Percentiles rank a stretch among this genome's conserved stretches.
Conservation (phyloP, 1,140 invertebrate species). For the Drepana arcuata region DNA sequence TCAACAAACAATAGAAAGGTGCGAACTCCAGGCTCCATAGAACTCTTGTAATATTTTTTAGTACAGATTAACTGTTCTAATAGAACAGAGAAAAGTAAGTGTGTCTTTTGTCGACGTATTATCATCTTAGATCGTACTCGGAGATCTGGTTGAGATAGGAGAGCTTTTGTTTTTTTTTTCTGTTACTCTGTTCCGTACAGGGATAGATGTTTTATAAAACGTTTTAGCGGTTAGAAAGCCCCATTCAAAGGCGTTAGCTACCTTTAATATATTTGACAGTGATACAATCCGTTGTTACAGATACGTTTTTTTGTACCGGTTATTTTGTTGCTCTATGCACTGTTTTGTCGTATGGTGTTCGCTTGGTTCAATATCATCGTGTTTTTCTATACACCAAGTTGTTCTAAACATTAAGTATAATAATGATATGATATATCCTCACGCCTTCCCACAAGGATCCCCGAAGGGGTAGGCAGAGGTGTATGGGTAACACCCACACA, state of each 20-base stretch:
- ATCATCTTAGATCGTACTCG: constrained; percentile 55
- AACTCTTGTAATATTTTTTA: constrained; percentile 38
- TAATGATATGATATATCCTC: too few species aligned
- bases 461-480: too few species aligned
- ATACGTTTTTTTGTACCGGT: constrained; percentile 22
- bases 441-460: too few species aligned
- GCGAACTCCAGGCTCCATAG: constrained; percentile 32
- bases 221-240: constrained; percentile 49
- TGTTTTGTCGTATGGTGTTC: too few species aligned
- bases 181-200: constrained; percentile 29
- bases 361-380: too few species aligned
- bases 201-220: constrained; percentile 37
- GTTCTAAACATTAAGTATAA: too few species aligned
- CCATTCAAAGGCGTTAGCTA: constrained; percentile 34
- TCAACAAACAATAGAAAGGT: constrained; percentile 65
- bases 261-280: constrained; percentile 31
- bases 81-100: constrained; percentile 51
- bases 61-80: constrained; percentile 56
- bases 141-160: constrained; percentile 40
- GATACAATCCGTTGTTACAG: constrained; percentile 25
- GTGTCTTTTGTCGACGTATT: constrained; percentile 48
- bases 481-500: too few species aligned
- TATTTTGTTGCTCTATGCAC: not conserved
- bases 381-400: too few species aligned
- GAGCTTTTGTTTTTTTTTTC: constrained; percentile 43